Conservation (phyloP, 2,113 vertebrate species). For the Microcebus murinus region DNA sequence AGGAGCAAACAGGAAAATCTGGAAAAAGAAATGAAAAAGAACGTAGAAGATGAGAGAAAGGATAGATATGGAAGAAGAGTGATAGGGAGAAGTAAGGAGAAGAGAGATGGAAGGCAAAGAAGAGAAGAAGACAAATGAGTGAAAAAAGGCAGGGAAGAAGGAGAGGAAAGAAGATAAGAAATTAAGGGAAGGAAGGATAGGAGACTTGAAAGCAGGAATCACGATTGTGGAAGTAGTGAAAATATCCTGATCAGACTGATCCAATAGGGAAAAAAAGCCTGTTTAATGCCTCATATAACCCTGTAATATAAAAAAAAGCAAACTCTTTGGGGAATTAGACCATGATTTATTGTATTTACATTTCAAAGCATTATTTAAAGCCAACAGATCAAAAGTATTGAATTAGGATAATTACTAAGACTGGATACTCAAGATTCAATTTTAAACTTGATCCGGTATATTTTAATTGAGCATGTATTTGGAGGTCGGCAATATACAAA, state of each 20-base stretch:
- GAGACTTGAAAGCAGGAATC: neutral
- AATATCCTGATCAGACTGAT: neutral
- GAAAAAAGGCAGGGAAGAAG: neutral
- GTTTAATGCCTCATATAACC: neutral
- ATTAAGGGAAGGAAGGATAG: neutral
- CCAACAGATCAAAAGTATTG: neutral
- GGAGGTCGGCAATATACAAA: neutral
- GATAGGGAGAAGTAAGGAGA: neutral
- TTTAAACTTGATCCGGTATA: neutral
- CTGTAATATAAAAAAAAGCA: neutral
- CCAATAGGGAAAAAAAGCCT: neutral
- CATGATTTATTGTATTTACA: neutral
- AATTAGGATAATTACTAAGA: neutral
- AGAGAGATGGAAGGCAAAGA: neutral
- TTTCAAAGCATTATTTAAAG: constrained; percentile 27
- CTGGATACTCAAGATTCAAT: neutral
- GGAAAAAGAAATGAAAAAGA: neutral
- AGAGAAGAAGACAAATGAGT: neutral
- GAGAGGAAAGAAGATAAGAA: neutral
- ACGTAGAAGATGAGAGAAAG: neutral
- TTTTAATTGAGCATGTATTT: neutral
- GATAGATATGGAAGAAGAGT: neutral
- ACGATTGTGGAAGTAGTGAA: neutral
- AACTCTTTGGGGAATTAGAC: neutral
- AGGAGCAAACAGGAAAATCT: neutral